Evolutionary conservation across 2,888 invertebrate genomes (phyloP), one percentile per base, ranked within the genome.

Genomic region (Lycaena phlaeas): DNA sequence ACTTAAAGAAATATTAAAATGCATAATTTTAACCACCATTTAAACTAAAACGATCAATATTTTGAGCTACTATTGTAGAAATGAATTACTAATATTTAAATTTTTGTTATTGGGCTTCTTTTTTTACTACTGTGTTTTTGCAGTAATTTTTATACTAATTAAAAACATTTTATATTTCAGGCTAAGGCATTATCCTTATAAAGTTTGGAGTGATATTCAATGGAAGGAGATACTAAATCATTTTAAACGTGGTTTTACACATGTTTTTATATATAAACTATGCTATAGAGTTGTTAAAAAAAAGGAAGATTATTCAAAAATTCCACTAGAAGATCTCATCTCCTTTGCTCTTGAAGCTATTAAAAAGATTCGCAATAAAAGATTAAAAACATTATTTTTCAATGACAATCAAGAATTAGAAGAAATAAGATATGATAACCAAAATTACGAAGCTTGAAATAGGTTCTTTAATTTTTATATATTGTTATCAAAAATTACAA

Each of bases 131-230:
- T n/a, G n/a, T n/a, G n/a, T n/a, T n/a, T n/a, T n/a, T n/a, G n/a
- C n/a, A n/a, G n/a, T n/a, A n/a, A n/a, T n/a, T n/a, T n/a, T n/a
- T n/a, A n/a, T n/a, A n/a, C n/a, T n/a, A n/a, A n/a, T n/a, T n/a
- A n/a, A n/a, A n/a, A n/a, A n/a, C n/a, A n/a, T n/a, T n/a, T n/a
- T 17, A 11, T 37, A 22, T 73, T 72, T 44, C 60, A 79, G 77
- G 43, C 50, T 78, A 34, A 54, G 36, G 40, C 46, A 45, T 6
- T 62, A 61, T 27, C 42, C 62, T 1, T 78, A 72, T 44, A 54
- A 62, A 54, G 53, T 74, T 14, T 79, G 79, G 81, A 59, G 57
- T 40, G 79, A 81, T 45, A 76, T 81, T 30, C 53, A 64, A 46
- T 79, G 79, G 81, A 71, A 69, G 50, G 66, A 76, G 37, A 38